Evolutionary conservation across 2,888 invertebrate genomes (phyloP).

Genomic region (Mesochorus sp.): DNA sequence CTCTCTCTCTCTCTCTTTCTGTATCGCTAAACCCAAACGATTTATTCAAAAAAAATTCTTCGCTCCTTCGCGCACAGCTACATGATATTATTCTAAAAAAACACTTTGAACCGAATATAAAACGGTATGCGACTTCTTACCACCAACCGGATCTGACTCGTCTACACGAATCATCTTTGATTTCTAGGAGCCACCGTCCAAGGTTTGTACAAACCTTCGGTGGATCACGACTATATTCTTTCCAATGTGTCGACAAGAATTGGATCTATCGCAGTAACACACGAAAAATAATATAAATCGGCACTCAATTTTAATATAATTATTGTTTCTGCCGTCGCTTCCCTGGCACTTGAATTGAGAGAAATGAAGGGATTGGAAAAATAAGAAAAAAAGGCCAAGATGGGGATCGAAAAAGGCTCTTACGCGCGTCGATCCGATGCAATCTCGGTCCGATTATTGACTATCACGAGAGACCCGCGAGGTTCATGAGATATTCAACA

Average conservation of each 20-base stretch:
- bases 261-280: too few relatives aligned
- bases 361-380: not conserved
- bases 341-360: too few relatives aligned
- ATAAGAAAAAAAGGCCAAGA: not conserved
- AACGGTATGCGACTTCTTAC: too few relatives aligned
- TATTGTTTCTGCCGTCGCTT: too few relatives aligned
- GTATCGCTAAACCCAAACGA: too few relatives aligned
- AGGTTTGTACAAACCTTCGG: conserved; percentile 16
- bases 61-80: too few relatives aligned
- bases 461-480: conserved; percentile 71
- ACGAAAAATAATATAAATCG: too few relatives aligned
- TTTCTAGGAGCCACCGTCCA: conserved; percentile 5
- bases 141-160: conserved; percentile 94
- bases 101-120: too few relatives aligned
- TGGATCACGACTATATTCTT: not conserved
- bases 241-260: too few relatives aligned
- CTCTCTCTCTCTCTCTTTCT: too few relatives aligned
- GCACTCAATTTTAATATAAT: too few relatives aligned
- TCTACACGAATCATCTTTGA: conserved; percentile 93
- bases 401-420: conserved; percentile 10
- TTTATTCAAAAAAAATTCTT: not conserved
- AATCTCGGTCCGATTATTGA: conserved; percentile 76
- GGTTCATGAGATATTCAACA: conserved; percentile 55
- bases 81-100: not conserved
- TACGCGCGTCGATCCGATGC: conserved; percentile 68